Percentiles rank a stretch among this genome's conserved stretches.
Conservation (phyloP, 2,888 invertebrate species). For the Tholera decimalis region DNA sequence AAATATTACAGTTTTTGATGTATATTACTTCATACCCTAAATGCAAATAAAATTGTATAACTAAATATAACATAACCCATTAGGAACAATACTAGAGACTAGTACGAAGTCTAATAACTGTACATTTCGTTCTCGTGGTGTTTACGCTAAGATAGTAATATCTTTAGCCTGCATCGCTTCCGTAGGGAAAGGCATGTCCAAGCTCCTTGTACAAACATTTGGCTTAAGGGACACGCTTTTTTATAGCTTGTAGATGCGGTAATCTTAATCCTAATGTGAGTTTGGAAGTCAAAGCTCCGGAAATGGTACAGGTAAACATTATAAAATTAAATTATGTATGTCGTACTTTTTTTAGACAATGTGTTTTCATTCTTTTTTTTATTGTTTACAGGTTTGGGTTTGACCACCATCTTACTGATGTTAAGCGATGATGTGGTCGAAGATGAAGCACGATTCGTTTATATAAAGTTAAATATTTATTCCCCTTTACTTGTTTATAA, state of each 20-base stretch:
- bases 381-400: no score
- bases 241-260: conserved; percentile 10
- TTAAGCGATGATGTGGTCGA: no score
- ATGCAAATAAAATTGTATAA: neutral
- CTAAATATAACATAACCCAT: conserved; percentile 5
- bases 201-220: conserved; percentile 36
- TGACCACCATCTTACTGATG: no score
- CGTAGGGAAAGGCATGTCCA: conserved; percentile 44
- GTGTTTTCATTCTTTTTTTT: no score
- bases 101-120: conserved; percentile 31
- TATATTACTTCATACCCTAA: neutral
- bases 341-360: neutral
- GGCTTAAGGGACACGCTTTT: conserved; percentile 20
- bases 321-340: neutral
- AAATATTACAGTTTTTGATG: neutral
- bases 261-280: conserved; percentile 31
- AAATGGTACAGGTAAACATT: neutral
- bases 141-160: conserved; percentile 62
- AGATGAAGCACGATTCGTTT: no score
- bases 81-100: conserved; percentile 3
- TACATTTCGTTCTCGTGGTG: conserved; percentile 34
- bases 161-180: conserved; percentile 62
- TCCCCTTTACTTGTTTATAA: no score
- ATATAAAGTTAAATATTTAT: no score
- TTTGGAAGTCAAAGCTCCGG: conserved; percentile 21